Evolutionary conservation across 2,113 vertebrate genomes (phyloP), one percentile per base, ranked within the genome.

Genomic region (Thamnaconus septentrionalis): DNA sequence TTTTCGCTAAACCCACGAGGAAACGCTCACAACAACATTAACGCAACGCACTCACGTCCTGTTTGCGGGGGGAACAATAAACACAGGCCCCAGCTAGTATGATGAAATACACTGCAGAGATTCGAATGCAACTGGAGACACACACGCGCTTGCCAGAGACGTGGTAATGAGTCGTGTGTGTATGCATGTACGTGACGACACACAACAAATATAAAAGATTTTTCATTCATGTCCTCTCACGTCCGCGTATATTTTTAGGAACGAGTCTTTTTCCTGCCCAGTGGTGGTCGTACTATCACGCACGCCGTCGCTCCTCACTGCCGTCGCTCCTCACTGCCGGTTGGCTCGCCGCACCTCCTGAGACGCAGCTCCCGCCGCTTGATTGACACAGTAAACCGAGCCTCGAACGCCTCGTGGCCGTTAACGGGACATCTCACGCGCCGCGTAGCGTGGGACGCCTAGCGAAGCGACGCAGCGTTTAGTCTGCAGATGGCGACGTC

Each of bases 161-260:
- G 18, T 31, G 18, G 18, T 31, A 31, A 31, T 31, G 18, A 31
- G 18, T 31, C 18, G 18, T 31, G 18, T 31, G 18, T 31, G 18
- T 31, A 2, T 31, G 18, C 18, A 31, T 31, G 18, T 31, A 31
- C 2, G 18, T 31, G 50, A 7, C 18, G 56, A 56, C 0, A 49
- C 39, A 41, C 66, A 55, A 58, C 39, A 53, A 69, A 69, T 69
- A 61, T 76, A 58, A 78, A 71, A 41, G 5, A 41, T 10, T 41
- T 61, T 63, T 74, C n/a, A 42, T 47, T 9, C 45, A 46, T 69
- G 59, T 71, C 64, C 9, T 41, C 58, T 41, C 60, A 55, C 59
- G 78, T 58, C 65, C 41, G 5, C 59, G 60, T 71, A 43, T 80
- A 83, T 83, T 85, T 80, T 76, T 78, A 83, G 76, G 50, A 61